These are phyloP conservation scores for Cyanoliseus patagonus DNA, from an alignment of 2,113 vertebrate species.

Conservation along the genomic window DNA sequence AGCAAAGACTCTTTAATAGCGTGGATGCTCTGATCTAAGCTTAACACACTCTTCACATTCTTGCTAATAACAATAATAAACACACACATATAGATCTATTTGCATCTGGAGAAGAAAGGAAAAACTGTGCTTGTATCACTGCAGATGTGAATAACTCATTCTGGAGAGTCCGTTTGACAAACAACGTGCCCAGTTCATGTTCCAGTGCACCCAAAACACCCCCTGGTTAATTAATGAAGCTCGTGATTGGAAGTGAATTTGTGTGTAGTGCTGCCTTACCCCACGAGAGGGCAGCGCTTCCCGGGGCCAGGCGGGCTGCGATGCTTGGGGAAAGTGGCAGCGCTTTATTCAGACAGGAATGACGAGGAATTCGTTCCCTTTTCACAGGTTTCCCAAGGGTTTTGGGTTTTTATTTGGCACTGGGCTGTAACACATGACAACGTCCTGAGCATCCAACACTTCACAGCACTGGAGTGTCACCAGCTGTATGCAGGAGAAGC, in stretches of 20 bases:
- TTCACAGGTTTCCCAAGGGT: too few relatives aligned
- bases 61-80: not conserved
- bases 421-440: fast-evolving
- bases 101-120: not conserved
- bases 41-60: not conserved
- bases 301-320: not conserved
- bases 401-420: not conserved
- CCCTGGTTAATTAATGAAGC: not conserved
- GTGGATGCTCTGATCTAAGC: not conserved
- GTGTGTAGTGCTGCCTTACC: not conserved
- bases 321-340: fast-evolving
- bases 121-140: not conserved
- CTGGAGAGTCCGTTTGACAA: not conserved
- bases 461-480: fast-evolving
- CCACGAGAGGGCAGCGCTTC: conserved; percentile 36
- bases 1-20: not conserved
- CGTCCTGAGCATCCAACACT: not conserved
- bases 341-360: fast-evolving
- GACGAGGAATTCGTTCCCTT: fast-evolving
- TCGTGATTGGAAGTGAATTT: fast-evolving
- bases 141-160: not conserved
- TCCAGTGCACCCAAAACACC: too few relatives aligned
- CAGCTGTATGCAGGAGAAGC: fast-evolving
- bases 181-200: not conserved
- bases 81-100: not conserved